Evolutionary conservation across 2,797 vertebrate genomes (phyloP).

Genomic region (Furcifer pardalis): DNA sequence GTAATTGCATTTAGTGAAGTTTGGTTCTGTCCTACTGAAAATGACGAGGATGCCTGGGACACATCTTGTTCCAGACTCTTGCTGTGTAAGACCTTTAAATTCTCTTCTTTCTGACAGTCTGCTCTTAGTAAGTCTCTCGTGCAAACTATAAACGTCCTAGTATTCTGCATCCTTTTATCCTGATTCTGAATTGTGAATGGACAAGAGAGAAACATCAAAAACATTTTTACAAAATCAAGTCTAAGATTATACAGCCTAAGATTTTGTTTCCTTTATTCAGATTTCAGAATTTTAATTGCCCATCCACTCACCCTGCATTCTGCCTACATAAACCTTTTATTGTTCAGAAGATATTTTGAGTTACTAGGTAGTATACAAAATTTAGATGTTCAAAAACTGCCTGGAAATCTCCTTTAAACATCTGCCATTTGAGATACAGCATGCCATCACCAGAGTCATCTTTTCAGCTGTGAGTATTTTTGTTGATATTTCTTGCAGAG

Average conservation of each 20-base stretch:
- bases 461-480: neutral
- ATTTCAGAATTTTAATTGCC: constrained; percentile 17
- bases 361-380: neutral
- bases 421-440: neutral
- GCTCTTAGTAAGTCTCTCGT: neutral
- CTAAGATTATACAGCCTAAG: neutral
- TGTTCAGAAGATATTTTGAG: neutral
- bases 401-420: neutral
- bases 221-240: neutral
- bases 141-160: neutral
- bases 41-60: neutral
- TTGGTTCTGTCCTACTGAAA: neutral
- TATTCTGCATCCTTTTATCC: neutral
- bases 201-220: neutral
- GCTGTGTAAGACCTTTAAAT: neutral
- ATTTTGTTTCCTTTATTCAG: neutral
- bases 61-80: neutral
- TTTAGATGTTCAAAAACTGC: neutral
- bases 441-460: neutral
- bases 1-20: neutral
- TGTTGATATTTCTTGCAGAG: neutral
- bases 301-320: neutral
- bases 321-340: neutral
- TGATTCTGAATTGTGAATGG: neutral
- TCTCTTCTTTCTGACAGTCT: neutral